Base-by-base conservation (phyloP, 2,888 invertebrate species). In the Xanthia togata region DNA sequence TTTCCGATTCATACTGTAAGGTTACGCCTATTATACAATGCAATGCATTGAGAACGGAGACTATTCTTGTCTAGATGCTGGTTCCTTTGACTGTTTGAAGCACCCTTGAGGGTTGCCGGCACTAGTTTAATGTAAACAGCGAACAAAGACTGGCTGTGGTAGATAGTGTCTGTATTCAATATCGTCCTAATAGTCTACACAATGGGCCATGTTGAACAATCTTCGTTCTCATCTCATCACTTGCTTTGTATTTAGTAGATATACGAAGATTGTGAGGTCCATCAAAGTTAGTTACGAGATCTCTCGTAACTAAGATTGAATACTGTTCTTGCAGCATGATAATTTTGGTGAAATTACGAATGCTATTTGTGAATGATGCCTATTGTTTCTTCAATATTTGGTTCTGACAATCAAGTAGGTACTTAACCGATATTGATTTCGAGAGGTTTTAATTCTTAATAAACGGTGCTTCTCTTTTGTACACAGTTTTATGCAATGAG, bases 1-100 rank as follows among this genome's bases (percentile, higher is more conserved):
- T 70, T 53, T 60, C 44, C 26, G 35, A 70, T 82, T 35, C n/a
- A 70, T 84, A 84, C 82, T 70, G 20, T 20, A 44, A 53, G 14
- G 68, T 60, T 59, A 17, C 62, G 26, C 38, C 26, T 71, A 26
- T 60, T 70, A 79, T 31, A 84, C 76, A 84, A 76, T 68, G 50
- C 69, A 60, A 76, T 59, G 70, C 57, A 82, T 83, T 77, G 50
- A 76, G 70, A 67, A 73, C 64, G 71, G 59, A 60, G 63, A 44
- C 78, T 73, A 78, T 73, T 73, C 82, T 71, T 78, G 82, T 78
- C 69, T 77, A 77, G 78, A 69, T 81, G 73, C 82, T 85, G 82
- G 59, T 77, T 41, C 76, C 70, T 67, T 57, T 73, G 81, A 68
- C 68, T 76, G 70, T 64, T 67, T 81, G 53, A 64, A 77, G 85